Evolutionary conservation across 2,888 invertebrate genomes (phyloP).

Genomic region (Ectemnius cavifrons): DNA sequence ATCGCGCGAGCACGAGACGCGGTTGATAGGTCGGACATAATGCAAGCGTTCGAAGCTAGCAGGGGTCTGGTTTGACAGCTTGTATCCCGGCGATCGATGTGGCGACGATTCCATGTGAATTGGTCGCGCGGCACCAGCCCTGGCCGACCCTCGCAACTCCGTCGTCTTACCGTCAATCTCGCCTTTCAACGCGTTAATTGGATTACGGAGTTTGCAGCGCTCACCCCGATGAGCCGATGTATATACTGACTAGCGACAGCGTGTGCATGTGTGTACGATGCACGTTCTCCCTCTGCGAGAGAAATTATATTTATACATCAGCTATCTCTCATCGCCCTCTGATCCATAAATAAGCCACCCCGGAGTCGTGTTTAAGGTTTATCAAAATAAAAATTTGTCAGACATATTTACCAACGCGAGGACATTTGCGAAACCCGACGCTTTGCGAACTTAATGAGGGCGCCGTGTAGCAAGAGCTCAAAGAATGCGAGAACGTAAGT

Average conservation of each 20-base stretch:
- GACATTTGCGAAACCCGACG: no score
- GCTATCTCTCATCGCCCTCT: not conserved
- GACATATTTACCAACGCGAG: no score
- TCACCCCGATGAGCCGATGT: not conserved
- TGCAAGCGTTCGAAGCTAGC: slow-evolving; percentile 41
- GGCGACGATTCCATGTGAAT: slow-evolving; percentile 44
- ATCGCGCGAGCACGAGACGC: slow-evolving; percentile 46
- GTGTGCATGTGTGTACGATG: slow-evolving; percentile 9
- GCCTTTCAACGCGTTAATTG: slow-evolving; percentile 62
- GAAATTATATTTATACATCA: not conserved
- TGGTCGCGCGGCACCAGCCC: slow-evolving; percentile 31
- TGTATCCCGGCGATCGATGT: slow-evolving; percentile 53
- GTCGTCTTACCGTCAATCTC: slow-evolving; percentile 62
- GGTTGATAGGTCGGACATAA: slow-evolving; percentile 48
- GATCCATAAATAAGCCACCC: not conserved
- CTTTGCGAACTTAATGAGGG: no score
- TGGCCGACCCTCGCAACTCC: slow-evolving; percentile 44
- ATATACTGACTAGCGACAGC: not conserved
- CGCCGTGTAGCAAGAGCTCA: no score
- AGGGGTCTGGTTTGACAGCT: slow-evolving; percentile 54
- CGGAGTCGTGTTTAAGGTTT: no score
- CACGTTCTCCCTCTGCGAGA: not conserved
- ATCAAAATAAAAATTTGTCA: no score
- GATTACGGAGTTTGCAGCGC: slow-evolving; percentile 54
- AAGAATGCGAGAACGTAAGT: no score